These are phyloP conservation scores for Bergia sp. DNA, from an alignment of 92 coral and sea anemone genomes.

Conservation along the genomic window DNA sequence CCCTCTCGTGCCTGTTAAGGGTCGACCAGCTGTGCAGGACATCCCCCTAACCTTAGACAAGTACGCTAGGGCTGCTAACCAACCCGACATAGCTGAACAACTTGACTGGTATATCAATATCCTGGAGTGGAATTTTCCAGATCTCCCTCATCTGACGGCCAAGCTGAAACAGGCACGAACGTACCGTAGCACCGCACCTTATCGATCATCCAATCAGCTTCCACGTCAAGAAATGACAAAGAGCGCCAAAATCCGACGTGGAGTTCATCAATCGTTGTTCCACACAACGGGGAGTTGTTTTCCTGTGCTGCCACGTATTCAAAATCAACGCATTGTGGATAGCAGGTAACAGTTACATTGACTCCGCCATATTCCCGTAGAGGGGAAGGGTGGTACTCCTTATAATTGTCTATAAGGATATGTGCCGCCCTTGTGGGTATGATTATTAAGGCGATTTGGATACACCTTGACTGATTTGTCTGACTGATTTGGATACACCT, in stretches of 20 bases:
- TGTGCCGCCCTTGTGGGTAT: too few relatives aligned
- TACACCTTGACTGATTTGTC: too few relatives aligned
- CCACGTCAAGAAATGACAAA: slow-evolving; percentile 24
- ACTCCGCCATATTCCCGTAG: not conserved
- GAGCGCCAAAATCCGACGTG: slow-evolving; percentile 28
- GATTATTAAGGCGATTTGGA: too few relatives aligned
- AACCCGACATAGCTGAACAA: slow-evolving; percentile 36
- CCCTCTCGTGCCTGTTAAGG: slow-evolving; percentile 23
- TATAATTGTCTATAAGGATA: not conserved
- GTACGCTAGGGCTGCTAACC: not conserved
- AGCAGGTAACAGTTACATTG: not conserved
- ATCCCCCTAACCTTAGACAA: slow-evolving; percentile 25
- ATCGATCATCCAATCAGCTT: not conserved
- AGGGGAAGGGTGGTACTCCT: too few relatives aligned
- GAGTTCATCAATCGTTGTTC: slow-evolving; percentile 35
- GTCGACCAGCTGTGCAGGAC: slow-evolving; percentile 1
- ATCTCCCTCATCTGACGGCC: slow-evolving; percentile 11
- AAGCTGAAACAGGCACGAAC: slow-evolving; percentile 35
- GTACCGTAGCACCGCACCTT: slow-evolving; percentile 2
- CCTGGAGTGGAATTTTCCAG: slow-evolving; percentile 24
- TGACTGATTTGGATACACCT: too few relatives aligned
- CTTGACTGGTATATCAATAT: slow-evolving; percentile 38
- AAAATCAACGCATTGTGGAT: not conserved
- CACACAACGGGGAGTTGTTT: slow-evolving; percentile 36
- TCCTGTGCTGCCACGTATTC: slow-evolving; percentile 35